Conservation (phyloP, 35 echinoderm and acorn worm species). For the Lytechinus pictus region DNA sequence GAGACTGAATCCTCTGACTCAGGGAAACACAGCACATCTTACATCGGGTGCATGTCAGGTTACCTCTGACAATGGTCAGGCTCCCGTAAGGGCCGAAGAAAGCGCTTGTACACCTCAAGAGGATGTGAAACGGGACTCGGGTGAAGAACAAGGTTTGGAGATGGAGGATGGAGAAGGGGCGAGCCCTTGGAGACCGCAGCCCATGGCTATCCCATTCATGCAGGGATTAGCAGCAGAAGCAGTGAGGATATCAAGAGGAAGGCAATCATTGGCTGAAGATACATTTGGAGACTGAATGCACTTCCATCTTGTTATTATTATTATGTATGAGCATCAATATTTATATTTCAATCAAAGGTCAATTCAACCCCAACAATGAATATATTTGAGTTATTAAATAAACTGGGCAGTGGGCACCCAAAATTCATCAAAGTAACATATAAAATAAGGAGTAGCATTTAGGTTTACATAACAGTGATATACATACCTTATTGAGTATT, state of each 20-base stretch:
- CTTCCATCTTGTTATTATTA: neutral
- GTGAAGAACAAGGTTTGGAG: neutral
- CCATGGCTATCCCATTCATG: conserved; percentile 33
- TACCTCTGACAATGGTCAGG: neutral
- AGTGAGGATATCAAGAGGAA: conserved; percentile 27
- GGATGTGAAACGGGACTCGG: neutral
- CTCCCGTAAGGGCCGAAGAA: neutral
- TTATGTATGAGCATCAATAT: too few relatives aligned
- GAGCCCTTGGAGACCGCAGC: neutral
- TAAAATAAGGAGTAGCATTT: too few relatives aligned
- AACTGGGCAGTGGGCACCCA: too few relatives aligned
- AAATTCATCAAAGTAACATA: too few relatives aligned
- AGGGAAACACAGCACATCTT: neutral
- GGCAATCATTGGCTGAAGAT: neutral
- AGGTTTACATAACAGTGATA: too few relatives aligned
- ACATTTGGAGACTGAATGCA: conserved; percentile 18
- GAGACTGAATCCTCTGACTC: neutral
- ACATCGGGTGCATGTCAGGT: neutral
- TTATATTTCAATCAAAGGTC: too few relatives aligned
- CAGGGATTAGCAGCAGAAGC: conserved; percentile 32
- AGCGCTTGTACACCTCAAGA: neutral
- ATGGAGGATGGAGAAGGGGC: neutral
- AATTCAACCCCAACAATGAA: too few relatives aligned
- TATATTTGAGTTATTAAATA: too few relatives aligned
- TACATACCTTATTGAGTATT: too few relatives aligned